Percentiles rank a stretch among this genome's conserved stretches.
Conservation (phyloP, 2,888 invertebrate species). For the Andrena bicolor region DNA sequence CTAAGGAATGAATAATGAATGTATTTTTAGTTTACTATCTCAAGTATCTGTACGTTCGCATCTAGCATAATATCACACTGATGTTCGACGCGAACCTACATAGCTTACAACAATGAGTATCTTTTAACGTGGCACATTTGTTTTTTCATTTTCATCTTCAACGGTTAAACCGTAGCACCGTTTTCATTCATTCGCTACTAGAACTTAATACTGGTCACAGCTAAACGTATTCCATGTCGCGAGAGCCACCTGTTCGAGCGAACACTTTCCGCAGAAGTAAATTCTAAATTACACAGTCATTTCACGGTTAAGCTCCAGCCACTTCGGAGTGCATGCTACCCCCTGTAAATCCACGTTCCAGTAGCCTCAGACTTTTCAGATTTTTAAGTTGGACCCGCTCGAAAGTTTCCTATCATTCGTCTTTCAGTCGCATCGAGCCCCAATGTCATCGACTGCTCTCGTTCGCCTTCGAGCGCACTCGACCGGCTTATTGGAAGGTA, state of each 20-base stretch:
- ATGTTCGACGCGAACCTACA: not conserved
- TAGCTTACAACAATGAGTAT: not conserved
- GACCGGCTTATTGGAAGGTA: not conserved
- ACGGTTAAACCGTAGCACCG: not conserved
- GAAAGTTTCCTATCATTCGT: too few relatives aligned
- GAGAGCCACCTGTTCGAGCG: not conserved
- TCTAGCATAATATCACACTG: not conserved
- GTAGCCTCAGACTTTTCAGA: too few relatives aligned
- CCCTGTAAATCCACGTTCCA: too few relatives aligned
- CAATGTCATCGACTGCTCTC: not conserved
- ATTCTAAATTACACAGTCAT: too few relatives aligned
- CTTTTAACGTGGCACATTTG: not conserved
- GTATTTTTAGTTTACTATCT: conserved; percentile 20
- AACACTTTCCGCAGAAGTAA: not conserved
- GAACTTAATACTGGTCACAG: not conserved
- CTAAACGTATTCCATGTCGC: not conserved
- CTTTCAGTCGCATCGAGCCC: not conserved
- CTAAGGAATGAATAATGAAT: not conserved
- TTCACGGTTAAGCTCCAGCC: too few relatives aligned
- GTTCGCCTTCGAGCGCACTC: not conserved
- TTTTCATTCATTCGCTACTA: not conserved
- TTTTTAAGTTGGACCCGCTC: too few relatives aligned
- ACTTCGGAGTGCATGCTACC: too few relatives aligned
- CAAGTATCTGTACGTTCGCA: not conserved
- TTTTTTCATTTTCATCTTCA: not conserved